Base-by-base conservation (phyloP, 64 coral and sea anemone genomes). In the Exaiptasia diaphana region DNA sequence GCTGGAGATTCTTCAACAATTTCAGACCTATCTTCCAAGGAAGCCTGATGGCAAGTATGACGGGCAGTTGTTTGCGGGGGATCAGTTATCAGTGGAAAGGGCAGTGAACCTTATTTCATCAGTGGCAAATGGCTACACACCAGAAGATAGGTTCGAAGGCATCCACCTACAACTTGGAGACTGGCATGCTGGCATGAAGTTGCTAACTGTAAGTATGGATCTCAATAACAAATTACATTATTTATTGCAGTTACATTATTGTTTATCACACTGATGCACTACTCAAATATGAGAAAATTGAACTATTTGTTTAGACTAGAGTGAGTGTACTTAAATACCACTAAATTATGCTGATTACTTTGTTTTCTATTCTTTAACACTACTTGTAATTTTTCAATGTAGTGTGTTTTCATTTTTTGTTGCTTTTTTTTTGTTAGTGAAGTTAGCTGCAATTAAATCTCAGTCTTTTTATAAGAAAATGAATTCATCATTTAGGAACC, bases 101-200 rank as follows among this genome's bases (percentile, higher is more conserved):
- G 79, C 79, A 43, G 62, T 82, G 3, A 82, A 83, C 32, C 41
- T 83, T 15, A 68, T 70, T 53, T 42, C 62, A 52, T 69, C 62
- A 34, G 80, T 70, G 21, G 41, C 80, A 15, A 83, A 83, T 83
- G 63, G 80, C 35, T 83, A 71, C 31, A 50, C 80, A 21, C 63
- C 80, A 53, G 63, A 71, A 24, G 63, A 43, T 13, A 39, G 43
- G 53, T 49, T 83, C 5, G 80, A 83, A 40, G 80, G 80, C 26
- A 70, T 83, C 7, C 18, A 83, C 44, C 65, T 83, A 9, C 80
- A 83, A 35, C 13, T 83, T 31, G 80, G 80, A 43, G 80, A 83
- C 33, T 83, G 80, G 80, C 80, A 83, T 38, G 50, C 80, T 71
- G 62, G 54, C 39, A 43, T 83, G 17, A 83, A 83, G 44, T 48